Conservation (phyloP, 1,140 invertebrate species). For the Proctacanthus coquilletti region DNA sequence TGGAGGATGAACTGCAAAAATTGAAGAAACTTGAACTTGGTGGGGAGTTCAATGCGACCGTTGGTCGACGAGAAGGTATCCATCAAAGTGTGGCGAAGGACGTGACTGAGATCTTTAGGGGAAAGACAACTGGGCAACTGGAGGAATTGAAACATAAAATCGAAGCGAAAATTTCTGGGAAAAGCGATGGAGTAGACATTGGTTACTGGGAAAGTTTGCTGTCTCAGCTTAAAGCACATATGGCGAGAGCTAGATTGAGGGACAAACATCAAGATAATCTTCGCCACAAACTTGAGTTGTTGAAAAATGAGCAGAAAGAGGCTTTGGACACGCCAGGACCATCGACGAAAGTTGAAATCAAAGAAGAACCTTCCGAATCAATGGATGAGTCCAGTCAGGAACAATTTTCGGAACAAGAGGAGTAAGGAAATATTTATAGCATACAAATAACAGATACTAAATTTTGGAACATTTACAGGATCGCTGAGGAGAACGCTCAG, state of each 20-base stretch:
- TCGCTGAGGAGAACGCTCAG: constrained; percentile 29
- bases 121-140: constrained; percentile 79
- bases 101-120: constrained; percentile 74
- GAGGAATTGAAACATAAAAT: constrained; percentile 72
- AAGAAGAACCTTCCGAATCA: constrained; percentile 6
- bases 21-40: constrained; percentile 53
- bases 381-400: constrained; percentile 3
- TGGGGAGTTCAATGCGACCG: constrained; percentile 42
- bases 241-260: constrained; percentile 78
- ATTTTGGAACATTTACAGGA: too few relatives aligned
- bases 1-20: constrained; percentile 87
- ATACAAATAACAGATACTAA: too few relatives aligned
- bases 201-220: constrained; percentile 94
- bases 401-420: constrained; percentile 8
- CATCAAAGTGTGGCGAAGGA: constrained; percentile 84
- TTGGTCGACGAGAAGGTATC: constrained; percentile 77
- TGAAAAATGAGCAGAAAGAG: constrained; percentile 78
- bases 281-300: constrained; percentile 70
- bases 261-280: constrained; percentile 88
- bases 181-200: constrained; percentile 84
- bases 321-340: too few relatives aligned
- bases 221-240: constrained; percentile 87
- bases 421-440: too few relatives aligned
- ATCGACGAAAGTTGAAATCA: constrained; percentile 24
- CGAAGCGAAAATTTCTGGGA: constrained; percentile 69